Evolutionary conservation across 2,113 vertebrate genomes (phyloP).

Genomic region (Phaethon lepturus): DNA sequence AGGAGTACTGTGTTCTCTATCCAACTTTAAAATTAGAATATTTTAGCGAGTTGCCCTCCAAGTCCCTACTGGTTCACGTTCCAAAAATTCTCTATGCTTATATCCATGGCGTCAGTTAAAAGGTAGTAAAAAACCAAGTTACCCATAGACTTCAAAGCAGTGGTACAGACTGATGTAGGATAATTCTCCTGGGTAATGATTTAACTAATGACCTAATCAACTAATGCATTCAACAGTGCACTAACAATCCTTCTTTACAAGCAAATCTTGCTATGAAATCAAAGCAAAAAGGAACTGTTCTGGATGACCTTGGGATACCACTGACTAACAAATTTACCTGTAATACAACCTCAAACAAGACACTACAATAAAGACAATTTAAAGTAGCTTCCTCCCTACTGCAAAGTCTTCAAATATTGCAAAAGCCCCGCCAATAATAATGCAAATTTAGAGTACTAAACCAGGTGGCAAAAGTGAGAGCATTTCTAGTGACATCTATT

Average conservation of each 20-base stretch:
- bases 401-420: neutral
- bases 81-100: neutral
- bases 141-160: constrained; percentile 25
- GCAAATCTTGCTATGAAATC: neutral
- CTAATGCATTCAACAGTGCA: neutral
- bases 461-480: neutral
- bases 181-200: neutral
- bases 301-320: neutral
- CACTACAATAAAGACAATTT: neutral
- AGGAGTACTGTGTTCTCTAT: neutral
- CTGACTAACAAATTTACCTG: neutral
- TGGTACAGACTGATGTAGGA: neutral
- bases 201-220: constrained; percentile 6
- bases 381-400: neutral
- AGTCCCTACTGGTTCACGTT: neutral
- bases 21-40: neutral
- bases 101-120: neutral
- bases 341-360: neutral
- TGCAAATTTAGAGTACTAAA: neutral
- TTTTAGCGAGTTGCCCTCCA: constrained; percentile 14
- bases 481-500: neutral
- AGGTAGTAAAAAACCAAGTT: neutral
- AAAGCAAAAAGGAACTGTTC: neutral
- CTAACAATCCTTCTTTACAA: neutral
- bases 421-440: accelerated